Evolutionary conservation across 2,797 vertebrate genomes (phyloP), one percentile per base, ranked within the genome.

Genomic region (Coilia nasus): DNA sequence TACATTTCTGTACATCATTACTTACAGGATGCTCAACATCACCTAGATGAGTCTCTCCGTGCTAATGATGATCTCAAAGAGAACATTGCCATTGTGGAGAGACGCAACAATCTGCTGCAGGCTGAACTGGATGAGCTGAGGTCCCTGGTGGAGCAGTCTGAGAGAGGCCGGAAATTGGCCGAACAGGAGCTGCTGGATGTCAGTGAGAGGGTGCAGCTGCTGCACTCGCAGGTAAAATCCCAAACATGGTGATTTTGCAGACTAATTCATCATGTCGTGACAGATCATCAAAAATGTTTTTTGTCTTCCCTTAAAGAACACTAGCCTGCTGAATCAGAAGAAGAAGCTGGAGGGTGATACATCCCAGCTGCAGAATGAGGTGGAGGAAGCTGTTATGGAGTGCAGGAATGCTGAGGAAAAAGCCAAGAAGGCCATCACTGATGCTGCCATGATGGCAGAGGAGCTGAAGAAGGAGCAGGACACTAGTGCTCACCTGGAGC

Each of bases 181-280:
- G 95, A 96, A 85, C 95, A 95, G 89, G 95, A 96, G 81, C 86
- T 96, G 78, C 90, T 96, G 0, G 95, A 96, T 75, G 94, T 94
- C 88, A 94, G 94, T 0, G 95, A 96, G 89, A 92, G 95, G 19
- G 95, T 96, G 67, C 95, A 96, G 85, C 93, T 96, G 54, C 94
- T 96, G n/a, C 95, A 96, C 82, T 93, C 95, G 0, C 95, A 96
- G 92, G 95, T 95, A 41, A 41, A 78, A 10, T 9, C 17, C 35
- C 1, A 21, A 10, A 19, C 35, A 25, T 71, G 28, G 64, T 31
- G 64, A 0, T 71, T 71, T 17, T 9, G 6, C 6, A n/a, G 9
- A 64, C 15, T 7, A 41, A 5, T 41, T 75, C 19, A 17, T 19
- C 2, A n/a, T 78, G 19, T 7, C 0, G 31, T 1, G n/a, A 75